Evolutionary conservation across 2,888 invertebrate species (phyloP), one percentile per base, ranked within the genome.

Genomic region (Drosophila aldrichi): DNA sequence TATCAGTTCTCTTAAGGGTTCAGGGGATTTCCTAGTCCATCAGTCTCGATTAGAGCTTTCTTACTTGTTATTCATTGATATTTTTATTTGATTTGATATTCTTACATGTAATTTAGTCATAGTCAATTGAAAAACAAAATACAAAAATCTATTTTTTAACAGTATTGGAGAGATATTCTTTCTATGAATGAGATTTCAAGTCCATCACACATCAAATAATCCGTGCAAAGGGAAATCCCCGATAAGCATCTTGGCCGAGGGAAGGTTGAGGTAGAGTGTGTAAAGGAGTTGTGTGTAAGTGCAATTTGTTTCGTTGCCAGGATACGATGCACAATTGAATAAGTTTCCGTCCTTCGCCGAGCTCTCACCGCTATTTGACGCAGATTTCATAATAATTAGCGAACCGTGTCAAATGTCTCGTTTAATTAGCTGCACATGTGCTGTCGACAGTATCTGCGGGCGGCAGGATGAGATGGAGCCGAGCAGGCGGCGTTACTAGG

Each of bases 391-490:
- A 63, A 57, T 77, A 70, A 66, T 63, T 65, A 65, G 56, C 59
- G 77, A 77, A 57, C 49, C 65, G 77, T 73, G 44, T 54, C 38
- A 63, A 63, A 60, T 61, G 46, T 43, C 54, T 46, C 34, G 77
- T 57, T 64, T 68, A 76, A 76, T 76, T 61, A 71, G 60, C 29
- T 40, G 57, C 67, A 63, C 57, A 71, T 68, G 71, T 71, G 57
- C 41, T 36, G 12, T 10, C n/a, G n/a, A 6, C 22, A 52, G 22
- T 8, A 29, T 29, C 29, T 29, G 8, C 29, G 29, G 8, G 51
- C 3, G 2, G 8, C 3, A 16, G 52, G n/a, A 16, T 5, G 46
- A 8, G 36, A 16, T 36, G 51, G 20, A 4, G 12, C 34, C 34
- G 20, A 16, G 22, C 10, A 14, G 51, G 9, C 20, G 54, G 8